Conservation (phyloP, 2,888 invertebrate genomes). For the Ceratothoa steindachneri region DNA sequence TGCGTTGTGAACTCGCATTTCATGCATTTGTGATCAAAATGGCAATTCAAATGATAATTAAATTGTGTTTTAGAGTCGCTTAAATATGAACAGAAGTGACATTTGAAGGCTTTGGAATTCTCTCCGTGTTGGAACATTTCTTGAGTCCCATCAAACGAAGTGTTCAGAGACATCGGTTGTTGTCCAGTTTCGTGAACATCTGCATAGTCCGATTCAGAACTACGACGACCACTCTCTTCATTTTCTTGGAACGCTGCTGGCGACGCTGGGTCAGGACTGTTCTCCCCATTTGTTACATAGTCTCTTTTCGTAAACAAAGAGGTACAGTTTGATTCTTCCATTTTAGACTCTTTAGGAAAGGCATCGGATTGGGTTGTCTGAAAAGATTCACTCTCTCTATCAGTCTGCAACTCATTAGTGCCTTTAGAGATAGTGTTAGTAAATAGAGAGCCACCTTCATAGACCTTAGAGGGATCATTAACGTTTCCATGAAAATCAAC, state of each 20-base stretch:
- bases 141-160: conserved; percentile 31
- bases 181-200: neutral
- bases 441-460: neutral
- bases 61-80: conserved; percentile 56
- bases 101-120: conserved; percentile 53
- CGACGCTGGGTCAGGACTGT: conserved; percentile 11
- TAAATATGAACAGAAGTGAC: conserved; percentile 57
- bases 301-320: neutral
- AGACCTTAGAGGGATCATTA: neutral
- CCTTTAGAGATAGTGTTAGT: neutral
- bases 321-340: neutral
- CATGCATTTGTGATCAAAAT: conserved; percentile 58
- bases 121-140: conserved; percentile 29
- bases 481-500: neutral
- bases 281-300: neutral
- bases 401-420: neutral
- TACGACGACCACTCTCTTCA: neutral
- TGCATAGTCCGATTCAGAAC: conserved; percentile 20
- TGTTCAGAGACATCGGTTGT: neutral
- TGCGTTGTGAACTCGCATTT: conserved; percentile 55
- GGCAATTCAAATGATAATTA: conserved; percentile 59
- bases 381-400: neutral
- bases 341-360: neutral
- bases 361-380: no score
- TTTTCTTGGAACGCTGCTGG: conserved; percentile 7